Evolutionary conservation across 2,113 vertebrate genomes (phyloP), one percentile per base, ranked within the genome.

Genomic region (Mellivora capensis): DNA sequence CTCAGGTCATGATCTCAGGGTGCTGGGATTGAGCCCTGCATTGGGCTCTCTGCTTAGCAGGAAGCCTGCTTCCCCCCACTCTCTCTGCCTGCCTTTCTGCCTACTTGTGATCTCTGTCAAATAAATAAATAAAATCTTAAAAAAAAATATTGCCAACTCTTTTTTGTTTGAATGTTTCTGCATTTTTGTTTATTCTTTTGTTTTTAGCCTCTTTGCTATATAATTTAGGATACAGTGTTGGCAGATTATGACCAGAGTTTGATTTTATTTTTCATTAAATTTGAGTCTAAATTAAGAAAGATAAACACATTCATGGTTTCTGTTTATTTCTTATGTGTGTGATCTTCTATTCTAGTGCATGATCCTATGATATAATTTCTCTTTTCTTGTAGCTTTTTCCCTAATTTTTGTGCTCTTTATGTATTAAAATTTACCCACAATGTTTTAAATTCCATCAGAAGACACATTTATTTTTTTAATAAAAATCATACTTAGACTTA

Each of bases 161-260:
- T 80, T 67, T 74, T 96, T 57, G 23, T 71, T 96, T 54, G n/a
- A 89, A 49, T 89, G 49, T 89, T 80, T 91, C 42, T 71, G 11
- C 69, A 86, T 83, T 67, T 88, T 61, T 87, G 25, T 84, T 85
- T 76, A 81, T 84, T 80, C 20, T 94, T 89, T 94, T 91, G 67
- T 29, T 57, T 85, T 96, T 85, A 67, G 13, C 7, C 21, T 67
- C 69, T 84, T 92, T 81, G 14, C 82, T 92, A n/a, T 29, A 94
- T 80, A 52, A 80, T 86, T 77, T 61, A 93, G 57, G 14, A 59
- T 89, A 61, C 61, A n/a, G 69, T 61, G 31, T 20, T 96, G 57
- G 25, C 44, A 96, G n/a, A 76, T 64, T 67, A 18, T 54, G 39
- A 64, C 49, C 59, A 61, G 20, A 67, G 27, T 72, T 61, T 81